phyloP scores from a whole-genome alignment of 2,888 invertebrate genomes.

The Sesia apiformis region DNA sequence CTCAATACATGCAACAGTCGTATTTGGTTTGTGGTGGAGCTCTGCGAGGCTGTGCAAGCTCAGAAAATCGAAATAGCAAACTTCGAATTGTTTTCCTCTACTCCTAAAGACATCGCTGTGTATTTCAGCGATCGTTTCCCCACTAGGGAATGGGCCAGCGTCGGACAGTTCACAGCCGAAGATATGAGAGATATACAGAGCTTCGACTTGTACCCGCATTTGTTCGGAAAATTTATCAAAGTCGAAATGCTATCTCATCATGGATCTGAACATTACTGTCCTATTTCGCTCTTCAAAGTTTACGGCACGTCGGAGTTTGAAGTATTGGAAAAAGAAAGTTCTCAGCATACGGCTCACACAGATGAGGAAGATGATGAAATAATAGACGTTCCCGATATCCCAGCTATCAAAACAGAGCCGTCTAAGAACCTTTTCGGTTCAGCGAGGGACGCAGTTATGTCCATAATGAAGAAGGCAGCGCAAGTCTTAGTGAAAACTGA shows the following conservation, averaged over 20 bases:
- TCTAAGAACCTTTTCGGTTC: slow-evolving; percentile 87
- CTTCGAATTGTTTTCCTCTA: slow-evolving; percentile 97
- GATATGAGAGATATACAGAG: slow-evolving; percentile 91
- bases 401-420: slow-evolving; percentile 64
- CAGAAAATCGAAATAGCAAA: slow-evolving; percentile 97
- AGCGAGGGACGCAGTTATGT: slow-evolving; percentile 92
- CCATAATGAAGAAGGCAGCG: slow-evolving; percentile 93
- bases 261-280: slow-evolving; percentile 98
- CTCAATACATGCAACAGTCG: slow-evolving; percentile 94
- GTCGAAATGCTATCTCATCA: slow-evolving; percentile 95
- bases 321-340: slow-evolving; percentile 88
- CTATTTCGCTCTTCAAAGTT: slow-evolving; percentile 94
- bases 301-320: slow-evolving; percentile 96
- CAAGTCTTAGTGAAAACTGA: slow-evolving; percentile 86
- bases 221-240: slow-evolving; percentile 92
- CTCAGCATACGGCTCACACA: slow-evolving; percentile 76
- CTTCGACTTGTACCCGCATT: slow-evolving; percentile 85
- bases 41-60: slow-evolving; percentile 98
- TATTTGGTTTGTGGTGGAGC: slow-evolving; percentile 96
- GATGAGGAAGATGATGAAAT: slow-evolving; percentile 81
- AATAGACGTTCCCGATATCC: slow-evolving; percentile 69
- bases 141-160: slow-evolving; percentile 91
- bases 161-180: slow-evolving; percentile 90
- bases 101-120: slow-evolving; percentile 92
- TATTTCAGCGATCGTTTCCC: slow-evolving; percentile 92